phyloP scores from a whole-genome alignment of 2,888 invertebrate species.

The Nemapogon koenigi region DNA sequence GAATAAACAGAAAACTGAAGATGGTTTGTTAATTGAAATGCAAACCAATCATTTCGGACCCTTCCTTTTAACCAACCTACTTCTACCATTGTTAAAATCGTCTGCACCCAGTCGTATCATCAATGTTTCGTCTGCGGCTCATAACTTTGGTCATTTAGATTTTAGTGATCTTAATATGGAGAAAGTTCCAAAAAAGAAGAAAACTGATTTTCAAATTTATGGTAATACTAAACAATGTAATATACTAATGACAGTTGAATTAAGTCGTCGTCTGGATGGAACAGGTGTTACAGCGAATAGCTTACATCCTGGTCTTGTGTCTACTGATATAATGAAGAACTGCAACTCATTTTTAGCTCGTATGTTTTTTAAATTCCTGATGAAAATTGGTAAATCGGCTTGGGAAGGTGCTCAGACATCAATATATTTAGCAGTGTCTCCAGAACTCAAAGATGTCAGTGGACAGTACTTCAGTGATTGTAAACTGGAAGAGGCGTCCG shows the following conservation, averaged over 20 bases:
- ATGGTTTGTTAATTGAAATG: constrained; percentile 65
- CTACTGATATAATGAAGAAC: constrained; percentile 73
- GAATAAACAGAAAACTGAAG: constrained; percentile 48
- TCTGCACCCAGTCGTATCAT: constrained; percentile 45
- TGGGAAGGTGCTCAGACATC: constrained; percentile 56
- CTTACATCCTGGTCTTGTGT: constrained; percentile 82
- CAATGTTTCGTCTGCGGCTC: constrained; percentile 34
- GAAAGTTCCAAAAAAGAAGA: constrained; percentile 21
- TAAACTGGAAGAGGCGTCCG: constrained; percentile 34
- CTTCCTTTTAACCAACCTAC: constrained; percentile 69
- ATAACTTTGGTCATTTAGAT: constrained; percentile 27
- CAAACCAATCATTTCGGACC: constrained; percentile 68
- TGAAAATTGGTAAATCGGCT: constrained; percentile 24
- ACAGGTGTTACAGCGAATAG: constrained; percentile 78
- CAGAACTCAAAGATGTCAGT: constrained; percentile 57
- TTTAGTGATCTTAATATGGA: constrained; percentile 31
- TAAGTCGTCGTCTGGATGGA: constrained; percentile 70
- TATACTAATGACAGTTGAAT: constrained; percentile 74
- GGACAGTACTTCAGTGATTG: constrained; percentile 71
- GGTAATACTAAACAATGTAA: constrained; percentile 75
- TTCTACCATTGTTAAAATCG: constrained; percentile 48
- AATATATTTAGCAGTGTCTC: constrained; percentile 59
- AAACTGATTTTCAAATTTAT: constrained; percentile 19
- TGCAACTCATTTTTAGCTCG: constrained; percentile 15
- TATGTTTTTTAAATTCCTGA: constrained; percentile 19